Evolutionary conservation across 2,113 vertebrate genomes (phyloP), one percentile per base, ranked within the genome.

Genomic region (Pseudorhombus dupliciocellatus): DNA sequence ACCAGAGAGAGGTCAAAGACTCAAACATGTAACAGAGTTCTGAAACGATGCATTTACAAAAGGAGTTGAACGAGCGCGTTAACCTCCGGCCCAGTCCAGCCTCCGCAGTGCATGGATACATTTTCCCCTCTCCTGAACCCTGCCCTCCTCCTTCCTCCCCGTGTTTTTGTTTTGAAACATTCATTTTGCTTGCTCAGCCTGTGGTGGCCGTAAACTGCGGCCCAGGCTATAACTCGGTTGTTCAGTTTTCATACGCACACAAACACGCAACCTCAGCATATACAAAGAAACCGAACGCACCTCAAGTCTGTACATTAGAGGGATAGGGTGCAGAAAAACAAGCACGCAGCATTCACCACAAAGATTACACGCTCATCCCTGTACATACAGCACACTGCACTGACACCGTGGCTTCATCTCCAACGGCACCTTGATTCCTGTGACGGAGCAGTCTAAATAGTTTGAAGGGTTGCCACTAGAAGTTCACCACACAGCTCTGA

Each of bases 31-130:
- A 94, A 95, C 94, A 93, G 94, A 94, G 94, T 94, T 80, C 62
- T 74, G 93, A 93, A 95, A 95, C 87, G 94, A 95, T 89, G 94
- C 94, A 94, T 95, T 96, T 96, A 98, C 91, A 95, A 88, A 95
- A 92, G 94, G 90, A 93, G 84, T 91, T 89, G 93, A 93, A 91
- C 87, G 77, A 87, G 92, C 94, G 91, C 84, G 84, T 92, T 30
- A 40, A 34, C 86, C 73, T 85, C 79, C 52, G 31, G 65, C 79
- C 84, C 73, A 50, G 70, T 77, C 77, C 87, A 61, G 77, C 75
- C 92, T 93, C 95, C 94, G 92, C 92, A 95, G 94, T 88, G 95
- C 94, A 95, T 93, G 93, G 90, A 94, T 93, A 93, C 88, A 87
- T 94, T 94, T 94, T 92, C 57, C 89, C 50, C 83, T 73, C 80